Evolutionary conservation across 2,888 invertebrate species (phyloP).

Genomic region (Bombyx huttoni): DNA sequence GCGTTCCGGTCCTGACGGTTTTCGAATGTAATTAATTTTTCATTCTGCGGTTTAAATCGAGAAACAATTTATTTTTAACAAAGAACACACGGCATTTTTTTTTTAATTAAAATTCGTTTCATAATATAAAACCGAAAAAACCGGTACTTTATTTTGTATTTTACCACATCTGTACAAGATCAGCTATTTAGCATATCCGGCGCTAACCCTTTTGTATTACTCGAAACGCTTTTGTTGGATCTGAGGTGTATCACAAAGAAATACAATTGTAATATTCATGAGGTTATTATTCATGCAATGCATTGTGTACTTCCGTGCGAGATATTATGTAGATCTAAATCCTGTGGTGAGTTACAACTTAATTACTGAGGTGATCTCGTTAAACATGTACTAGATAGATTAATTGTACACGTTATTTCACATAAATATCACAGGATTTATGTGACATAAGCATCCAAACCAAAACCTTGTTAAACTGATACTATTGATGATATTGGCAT

Average conservation of each 20-base stretch:
- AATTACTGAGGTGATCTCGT: neutral
- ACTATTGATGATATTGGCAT: too few relatives aligned
- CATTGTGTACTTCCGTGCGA: slow-evolving; percentile 16
- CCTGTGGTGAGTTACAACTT: neutral
- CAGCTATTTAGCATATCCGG: slow-evolving; percentile 4
- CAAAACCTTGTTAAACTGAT: too few relatives aligned
- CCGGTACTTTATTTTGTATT: neutral
- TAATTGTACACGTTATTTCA: neutral
- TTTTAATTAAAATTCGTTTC: too few relatives aligned
- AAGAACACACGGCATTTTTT: too few relatives aligned
- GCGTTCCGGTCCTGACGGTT: too few relatives aligned
- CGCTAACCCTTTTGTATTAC: neutral
- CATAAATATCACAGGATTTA: too few relatives aligned
- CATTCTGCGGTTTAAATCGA: too few relatives aligned
- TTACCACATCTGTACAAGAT: neutral
- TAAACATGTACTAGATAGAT: neutral
- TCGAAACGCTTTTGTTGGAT: neutral
- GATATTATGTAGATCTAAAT: slow-evolving; percentile 1
- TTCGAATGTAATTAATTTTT: too few relatives aligned
- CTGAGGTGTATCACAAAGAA: slow-evolving; percentile 14
- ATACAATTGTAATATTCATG: slow-evolving; percentile 34
- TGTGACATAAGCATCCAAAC: too few relatives aligned
- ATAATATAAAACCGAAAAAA: too few relatives aligned
- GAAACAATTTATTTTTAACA: too few relatives aligned
- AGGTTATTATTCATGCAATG: slow-evolving; percentile 25